Evolutionary conservation across 2,797 vertebrate genomes (phyloP).

Genomic region (Myotis vivesi): DNA sequence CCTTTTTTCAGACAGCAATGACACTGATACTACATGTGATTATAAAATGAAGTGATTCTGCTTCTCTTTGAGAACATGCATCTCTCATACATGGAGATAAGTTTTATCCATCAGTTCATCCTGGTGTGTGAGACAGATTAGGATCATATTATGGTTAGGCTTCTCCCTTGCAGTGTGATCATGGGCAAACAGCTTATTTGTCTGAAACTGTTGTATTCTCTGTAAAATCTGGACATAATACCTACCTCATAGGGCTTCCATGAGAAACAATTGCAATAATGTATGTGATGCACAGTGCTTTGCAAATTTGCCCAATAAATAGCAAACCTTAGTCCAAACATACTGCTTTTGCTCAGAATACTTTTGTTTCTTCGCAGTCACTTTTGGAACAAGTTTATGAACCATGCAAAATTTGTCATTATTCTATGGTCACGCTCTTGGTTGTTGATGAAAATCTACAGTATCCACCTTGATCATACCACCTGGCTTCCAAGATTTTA

Average conservation of each 20-base stretch:
- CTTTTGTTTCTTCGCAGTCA: neutral
- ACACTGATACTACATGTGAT: neutral
- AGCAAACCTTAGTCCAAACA: neutral
- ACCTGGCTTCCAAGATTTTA: conserved; percentile 1
- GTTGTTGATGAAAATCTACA: neutral
- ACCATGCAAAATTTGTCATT: neutral
- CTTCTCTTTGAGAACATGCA: neutral
- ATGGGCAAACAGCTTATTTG: neutral
- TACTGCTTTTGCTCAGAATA: conserved; percentile 1
- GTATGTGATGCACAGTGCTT: neutral
- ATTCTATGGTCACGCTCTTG: neutral
- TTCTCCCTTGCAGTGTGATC: neutral
- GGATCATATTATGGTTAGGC: neutral
- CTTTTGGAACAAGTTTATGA: neutral
- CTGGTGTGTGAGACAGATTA: neutral
- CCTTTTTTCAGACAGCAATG: neutral
- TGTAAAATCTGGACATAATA: neutral
- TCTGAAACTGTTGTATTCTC: conserved; percentile 7
- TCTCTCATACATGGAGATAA: neutral
- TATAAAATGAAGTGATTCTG: neutral
- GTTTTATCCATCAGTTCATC: neutral
- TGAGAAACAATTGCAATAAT: neutral
- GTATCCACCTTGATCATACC: neutral
- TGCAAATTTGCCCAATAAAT: conserved; percentile 32
- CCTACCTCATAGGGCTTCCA: conserved; percentile 21